These are phyloP conservation scores for Lycaon pictus DNA, from an alignment of 2,113 vertebrate genomes.

Conservation along the genomic window DNA sequence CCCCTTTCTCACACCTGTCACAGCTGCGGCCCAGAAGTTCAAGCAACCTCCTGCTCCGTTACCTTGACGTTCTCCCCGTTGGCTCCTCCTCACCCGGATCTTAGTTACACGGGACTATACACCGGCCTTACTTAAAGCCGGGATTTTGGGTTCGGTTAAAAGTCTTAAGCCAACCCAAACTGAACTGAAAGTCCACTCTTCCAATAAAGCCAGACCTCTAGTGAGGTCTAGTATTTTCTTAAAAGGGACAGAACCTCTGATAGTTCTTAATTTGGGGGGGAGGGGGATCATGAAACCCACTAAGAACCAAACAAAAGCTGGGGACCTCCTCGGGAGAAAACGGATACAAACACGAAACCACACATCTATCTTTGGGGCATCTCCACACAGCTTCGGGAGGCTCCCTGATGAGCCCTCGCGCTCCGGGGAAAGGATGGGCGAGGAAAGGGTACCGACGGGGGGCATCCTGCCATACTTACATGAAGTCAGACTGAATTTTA, in stretches of 20 bases:
- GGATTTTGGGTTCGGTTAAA: background rate
- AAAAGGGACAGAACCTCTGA: background rate
- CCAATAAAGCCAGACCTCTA: background rate
- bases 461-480: constrained; percentile 88
- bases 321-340: background rate
- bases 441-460: background rate
- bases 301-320: background rate
- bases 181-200: background rate
- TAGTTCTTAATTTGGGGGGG: background rate
- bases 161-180: background rate
- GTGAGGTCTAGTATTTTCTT: background rate
- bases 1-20: background rate
- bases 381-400: background rate
- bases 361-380: background rate
- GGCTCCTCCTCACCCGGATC: background rate
- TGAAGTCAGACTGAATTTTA: constrained; percentile 96
- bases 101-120: background rate
- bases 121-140: background rate
- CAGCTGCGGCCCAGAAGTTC: background rate
- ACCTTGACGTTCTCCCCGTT: background rate
- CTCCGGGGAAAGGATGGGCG: background rate
- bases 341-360: background rate
- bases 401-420: background rate
- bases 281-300: background rate
- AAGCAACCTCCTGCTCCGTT: background rate